These are phyloP conservation scores for Osmoderma eremita DNA, from an alignment of 2,888 invertebrate genomes.

Conservation along the genomic window DNA sequence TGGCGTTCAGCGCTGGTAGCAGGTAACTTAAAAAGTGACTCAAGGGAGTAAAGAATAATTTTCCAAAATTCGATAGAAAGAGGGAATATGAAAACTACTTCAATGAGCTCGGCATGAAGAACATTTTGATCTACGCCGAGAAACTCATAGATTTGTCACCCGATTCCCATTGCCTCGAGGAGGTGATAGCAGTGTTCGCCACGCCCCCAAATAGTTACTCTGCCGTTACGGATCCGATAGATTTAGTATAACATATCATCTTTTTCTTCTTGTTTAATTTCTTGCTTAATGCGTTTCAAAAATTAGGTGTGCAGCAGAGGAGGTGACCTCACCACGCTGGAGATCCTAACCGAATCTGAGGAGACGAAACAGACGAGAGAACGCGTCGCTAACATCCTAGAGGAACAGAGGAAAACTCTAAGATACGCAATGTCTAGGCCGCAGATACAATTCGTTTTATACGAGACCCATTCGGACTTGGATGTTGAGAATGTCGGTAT, in stretches of 20 bases:
- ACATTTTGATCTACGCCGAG: constrained; percentile 65
- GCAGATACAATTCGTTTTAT: constrained; percentile 83
- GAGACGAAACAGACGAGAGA: constrained; percentile 71
- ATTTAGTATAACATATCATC: constrained; percentile 66
- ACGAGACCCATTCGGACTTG: constrained; percentile 83
- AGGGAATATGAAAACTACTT: constrained; percentile 77
- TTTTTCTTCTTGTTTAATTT: constrained; percentile 49
- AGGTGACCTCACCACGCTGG: constrained; percentile 80
- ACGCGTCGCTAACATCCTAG: constrained; percentile 73
- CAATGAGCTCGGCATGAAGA: constrained; percentile 73
- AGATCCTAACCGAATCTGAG: constrained; percentile 77
- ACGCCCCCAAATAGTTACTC: constrained; percentile 86
- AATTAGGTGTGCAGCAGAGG: constrained; percentile 75
- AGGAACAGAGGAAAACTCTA: constrained; percentile 80
- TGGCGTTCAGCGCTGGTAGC: constrained; percentile 72
- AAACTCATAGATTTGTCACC: constrained; percentile 65
- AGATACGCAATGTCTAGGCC: constrained; percentile 81
- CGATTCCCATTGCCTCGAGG: constrained; percentile 67
- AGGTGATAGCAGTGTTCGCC: constrained; percentile 74
- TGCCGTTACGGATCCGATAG: constrained; percentile 81
- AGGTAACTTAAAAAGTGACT: constrained; percentile 51
- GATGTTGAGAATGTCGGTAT: constrained; percentile 80
- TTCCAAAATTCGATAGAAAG: constrained; percentile 62
- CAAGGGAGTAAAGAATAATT: not conserved
- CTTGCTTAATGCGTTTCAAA: not conserved